Conservation (phyloP, 2,113 vertebrate genomes). For the Antigone vipio region DNA sequence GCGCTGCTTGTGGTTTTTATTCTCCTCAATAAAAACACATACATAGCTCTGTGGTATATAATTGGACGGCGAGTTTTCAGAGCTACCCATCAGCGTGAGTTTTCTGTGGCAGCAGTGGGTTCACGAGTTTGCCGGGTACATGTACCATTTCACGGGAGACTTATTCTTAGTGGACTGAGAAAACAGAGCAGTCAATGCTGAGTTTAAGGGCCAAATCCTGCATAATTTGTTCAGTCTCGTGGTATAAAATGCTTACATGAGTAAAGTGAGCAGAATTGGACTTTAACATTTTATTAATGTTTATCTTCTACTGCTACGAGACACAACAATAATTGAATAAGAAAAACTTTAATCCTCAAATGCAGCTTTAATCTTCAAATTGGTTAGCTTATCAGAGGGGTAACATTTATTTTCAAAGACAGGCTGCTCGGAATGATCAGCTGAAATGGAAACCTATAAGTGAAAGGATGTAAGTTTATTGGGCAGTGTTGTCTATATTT, state of each 20-base stretch:
- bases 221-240: neutral
- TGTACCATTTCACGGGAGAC: constrained; percentile 71
- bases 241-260: neutral
- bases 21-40: neutral
- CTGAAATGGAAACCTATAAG: constrained; percentile 45
- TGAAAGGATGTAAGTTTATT: constrained; percentile 49
- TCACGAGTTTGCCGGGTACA: neutral
- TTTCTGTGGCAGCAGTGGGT: neutral
- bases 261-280: neutral
- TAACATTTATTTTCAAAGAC: constrained; percentile 57
- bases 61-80: constrained; percentile 38
- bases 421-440: constrained; percentile 34
- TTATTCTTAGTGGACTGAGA: constrained; percentile 77
- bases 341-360: constrained; percentile 57
- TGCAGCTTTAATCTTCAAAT: constrained; percentile 64
- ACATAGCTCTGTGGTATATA: neutral
- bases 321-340: constrained; percentile 57
- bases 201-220: constrained; percentile 9
- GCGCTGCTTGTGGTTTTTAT: constrained; percentile 43
- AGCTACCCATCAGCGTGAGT: constrained; percentile 8
- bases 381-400: constrained; percentile 45
- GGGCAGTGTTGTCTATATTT: constrained; percentile 52
- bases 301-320: neutral
- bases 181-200: constrained; percentile 43
- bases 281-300: constrained; percentile 55